Percentiles rank a stretch among this genome's conserved stretches.
These are phyloP conservation scores for Buathra laborator DNA, from an alignment of 2,888 invertebrate genomes.

Conservation along the genomic window DNA sequence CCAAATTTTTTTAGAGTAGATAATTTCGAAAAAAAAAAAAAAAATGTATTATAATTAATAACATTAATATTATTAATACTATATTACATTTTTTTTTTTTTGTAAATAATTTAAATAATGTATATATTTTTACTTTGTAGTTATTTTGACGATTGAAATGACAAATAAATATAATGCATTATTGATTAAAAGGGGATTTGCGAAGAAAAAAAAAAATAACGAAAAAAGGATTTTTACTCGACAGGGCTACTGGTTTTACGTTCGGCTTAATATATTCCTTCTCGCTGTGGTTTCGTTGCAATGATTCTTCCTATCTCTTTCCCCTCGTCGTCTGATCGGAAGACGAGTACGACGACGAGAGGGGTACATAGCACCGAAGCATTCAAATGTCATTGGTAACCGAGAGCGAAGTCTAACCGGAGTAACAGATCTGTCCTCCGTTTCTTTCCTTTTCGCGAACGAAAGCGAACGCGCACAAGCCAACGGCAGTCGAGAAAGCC, in stretches of 20 bases:
- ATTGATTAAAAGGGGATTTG: neutral
- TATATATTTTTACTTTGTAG: no score
- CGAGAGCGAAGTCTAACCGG: conserved; percentile 79
- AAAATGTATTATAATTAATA: no score
- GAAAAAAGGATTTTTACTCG: neutral
- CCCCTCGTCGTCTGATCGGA: conserved; percentile 50
- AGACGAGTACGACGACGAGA: conserved; percentile 48
- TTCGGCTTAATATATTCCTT: conserved; percentile 68
- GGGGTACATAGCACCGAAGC: conserved; percentile 70
- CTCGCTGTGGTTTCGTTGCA: conserved; percentile 69
- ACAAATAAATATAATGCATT: neutral
- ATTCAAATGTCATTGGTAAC: conserved; percentile 83
- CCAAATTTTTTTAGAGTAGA: no score
- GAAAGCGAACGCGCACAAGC: conserved; percentile 5
- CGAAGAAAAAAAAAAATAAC: neutral
- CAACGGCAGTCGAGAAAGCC: conserved; percentile 16
- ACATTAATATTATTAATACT: neutral
- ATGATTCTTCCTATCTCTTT: conserved; percentile 56
- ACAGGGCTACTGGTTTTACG: conserved; percentile 18
- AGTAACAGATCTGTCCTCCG: conserved; percentile 83
- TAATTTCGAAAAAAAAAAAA: no score
- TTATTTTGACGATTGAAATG: neutral
- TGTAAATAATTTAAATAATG: no score
- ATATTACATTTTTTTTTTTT: neutral
- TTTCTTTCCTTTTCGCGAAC: conserved; percentile 51